A percentile compares a stretch with the other conserved stretches of the same genome.
Evolutionary conservation across 1,140 invertebrate genomes (phyloP).

Genomic region (Saccostrea glomerata): DNA sequence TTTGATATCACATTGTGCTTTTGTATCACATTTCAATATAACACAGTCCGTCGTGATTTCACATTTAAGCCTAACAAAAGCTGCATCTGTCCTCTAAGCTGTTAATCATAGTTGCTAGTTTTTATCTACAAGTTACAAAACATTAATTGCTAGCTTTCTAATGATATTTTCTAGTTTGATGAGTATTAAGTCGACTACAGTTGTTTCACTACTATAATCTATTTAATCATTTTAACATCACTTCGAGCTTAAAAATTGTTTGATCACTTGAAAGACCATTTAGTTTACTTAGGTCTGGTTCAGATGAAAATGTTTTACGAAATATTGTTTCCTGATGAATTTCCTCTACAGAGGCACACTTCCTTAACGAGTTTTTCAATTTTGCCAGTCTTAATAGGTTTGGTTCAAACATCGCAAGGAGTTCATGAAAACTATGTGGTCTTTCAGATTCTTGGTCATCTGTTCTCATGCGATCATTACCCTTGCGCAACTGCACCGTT

Average conservation of each 20-base stretch:
- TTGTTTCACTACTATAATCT: background rate
- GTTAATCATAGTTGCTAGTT: background rate
- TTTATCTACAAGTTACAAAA: background rate
- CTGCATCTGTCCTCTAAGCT: background rate
- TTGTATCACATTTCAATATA: constrained; percentile 20
- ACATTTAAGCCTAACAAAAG: background rate
- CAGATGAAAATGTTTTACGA: constrained; percentile 66
- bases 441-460: constrained; percentile 55
- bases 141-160: background rate
- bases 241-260: background rate
- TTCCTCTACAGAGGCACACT: constrained; percentile 70
- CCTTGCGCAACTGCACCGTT: constrained; percentile 3
- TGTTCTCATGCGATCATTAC: constrained; percentile 33
- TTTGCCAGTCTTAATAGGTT: constrained; percentile 58
- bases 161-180: background rate
- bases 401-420: constrained; percentile 69
- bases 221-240: constrained; percentile 9
- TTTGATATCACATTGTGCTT: constrained; percentile 31
- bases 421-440: constrained; percentile 74
- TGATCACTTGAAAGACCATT: background rate
- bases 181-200: background rate
- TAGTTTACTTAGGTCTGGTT: constrained; percentile 60
- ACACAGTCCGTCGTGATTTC: constrained; percentile 6
- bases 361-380: constrained; percentile 60
- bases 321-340: constrained; percentile 62